Conservation (phyloP, 30 jellyfish, hydroid and myxozoan genomes). For the Aurelia sp. region DNA sequence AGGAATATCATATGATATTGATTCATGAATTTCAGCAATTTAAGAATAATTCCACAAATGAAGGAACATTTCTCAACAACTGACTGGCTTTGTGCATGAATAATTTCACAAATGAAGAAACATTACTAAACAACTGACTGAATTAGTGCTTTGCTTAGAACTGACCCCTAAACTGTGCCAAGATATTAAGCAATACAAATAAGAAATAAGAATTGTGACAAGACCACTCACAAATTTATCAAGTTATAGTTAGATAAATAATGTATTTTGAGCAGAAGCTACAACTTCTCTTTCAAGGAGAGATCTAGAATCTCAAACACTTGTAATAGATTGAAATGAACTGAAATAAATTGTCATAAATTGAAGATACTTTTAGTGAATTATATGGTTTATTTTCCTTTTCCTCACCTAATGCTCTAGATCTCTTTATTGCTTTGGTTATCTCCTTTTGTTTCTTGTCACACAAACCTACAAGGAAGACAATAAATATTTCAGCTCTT, state of each 20-base stretch:
- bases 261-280: not conserved
- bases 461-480: slow-evolving; percentile 67
- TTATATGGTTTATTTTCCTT: not conserved
- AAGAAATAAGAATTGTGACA: not conserved
- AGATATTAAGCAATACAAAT: not conserved
- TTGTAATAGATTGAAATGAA: not conserved
- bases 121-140: not conserved
- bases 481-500: not conserved
- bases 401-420: slow-evolving; percentile 66
- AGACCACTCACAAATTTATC: not conserved
- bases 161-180: not conserved
- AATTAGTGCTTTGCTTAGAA: not conserved
- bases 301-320: too few relatives aligned
- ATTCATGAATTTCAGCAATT: not conserved
- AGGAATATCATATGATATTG: not conserved
- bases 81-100: not conserved
- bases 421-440: slow-evolving; percentile 66
- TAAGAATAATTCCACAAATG: too few relatives aligned
- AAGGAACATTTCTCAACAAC: not conserved
- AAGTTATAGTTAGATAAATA: not conserved
- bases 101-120: not conserved
- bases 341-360: too few relatives aligned
- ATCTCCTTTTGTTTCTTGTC: slow-evolving; percentile 78
- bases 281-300: not conserved
- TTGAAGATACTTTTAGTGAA: not conserved